Percentiles rank a stretch among this genome's conserved stretches.
Evolutionary conservation across 2,113 vertebrate genomes (phyloP).

Genomic region (Chroicocephalus ridibundus): DNA sequence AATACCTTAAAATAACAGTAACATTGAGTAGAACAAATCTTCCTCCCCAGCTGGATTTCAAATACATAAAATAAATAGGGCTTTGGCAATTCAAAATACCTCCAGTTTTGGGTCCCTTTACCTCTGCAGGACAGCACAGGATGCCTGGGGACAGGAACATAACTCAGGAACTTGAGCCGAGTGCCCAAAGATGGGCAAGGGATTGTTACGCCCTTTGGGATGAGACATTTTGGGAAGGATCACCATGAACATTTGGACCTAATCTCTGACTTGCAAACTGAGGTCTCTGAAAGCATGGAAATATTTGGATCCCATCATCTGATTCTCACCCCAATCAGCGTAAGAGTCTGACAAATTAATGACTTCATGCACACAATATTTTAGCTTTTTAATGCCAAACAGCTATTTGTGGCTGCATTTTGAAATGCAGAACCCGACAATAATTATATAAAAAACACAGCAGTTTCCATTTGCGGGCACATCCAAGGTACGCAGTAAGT

Average conservation of each 20-base stretch:
- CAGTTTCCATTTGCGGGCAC: neutral
- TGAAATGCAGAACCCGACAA: neutral
- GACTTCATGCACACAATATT: neutral
- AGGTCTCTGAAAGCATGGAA: neutral
- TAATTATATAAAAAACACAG: neutral
- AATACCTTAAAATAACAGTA: neutral
- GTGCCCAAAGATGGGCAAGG: neutral
- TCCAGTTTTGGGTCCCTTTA: neutral
- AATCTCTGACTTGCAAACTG: neutral
- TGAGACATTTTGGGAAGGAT: neutral
- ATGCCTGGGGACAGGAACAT: neutral
- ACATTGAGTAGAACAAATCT: neutral
- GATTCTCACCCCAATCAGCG: neutral
- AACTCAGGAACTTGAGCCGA: neutral
- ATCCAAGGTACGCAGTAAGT: neutral
- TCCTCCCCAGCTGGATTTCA: neutral
- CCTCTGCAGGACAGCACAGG: neutral
- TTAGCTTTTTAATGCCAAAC: neutral
- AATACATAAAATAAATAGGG: neutral
- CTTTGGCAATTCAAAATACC: neutral
- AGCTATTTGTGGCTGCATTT: neutral
- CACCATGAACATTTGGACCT: neutral
- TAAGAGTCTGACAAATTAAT: neutral
- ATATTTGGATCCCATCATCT: neutral
- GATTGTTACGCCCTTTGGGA: fast-evolving